Base-by-base conservation (phyloP, 1,140 invertebrate species). In the Drosophila kohkoa region DNA sequence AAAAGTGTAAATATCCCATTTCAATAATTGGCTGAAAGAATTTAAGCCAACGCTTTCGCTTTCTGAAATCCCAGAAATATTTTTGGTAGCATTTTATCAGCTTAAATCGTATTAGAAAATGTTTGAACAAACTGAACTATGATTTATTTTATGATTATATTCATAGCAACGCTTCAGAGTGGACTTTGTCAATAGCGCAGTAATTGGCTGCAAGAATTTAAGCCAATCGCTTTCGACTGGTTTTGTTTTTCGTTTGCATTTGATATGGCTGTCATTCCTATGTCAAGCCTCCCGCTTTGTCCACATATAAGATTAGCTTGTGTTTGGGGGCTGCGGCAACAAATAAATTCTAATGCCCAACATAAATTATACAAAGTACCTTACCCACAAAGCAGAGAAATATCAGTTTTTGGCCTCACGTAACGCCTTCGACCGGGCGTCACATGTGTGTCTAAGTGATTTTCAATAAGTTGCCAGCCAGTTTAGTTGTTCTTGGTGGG, bases 361-460 rank as follows among this genome's bases (percentile, higher is more conserved):
- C 74, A 76, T 76, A 76, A 76, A 76, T 76, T 72, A 76, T 72
- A 76, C 74, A 72, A 72, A 76, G 60, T 65, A 28, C 10, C 28
- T 20, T 25, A 25, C 20, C 20, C 28, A 46, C 6, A 38, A 10
- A 35, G 3, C 25, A 28, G 16, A 16, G 58, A 28, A 69, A 72
- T 65, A 60, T 55, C 80, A 72, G 73, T 68, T 72, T 54, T 51
- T 25, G 41, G 60, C 65, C 82, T 75, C 83, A 89, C 80, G 83
- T 83, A 87, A 75, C 52, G 67, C 63, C 32, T 62, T 62, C 66
- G 45, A 28, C 51, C 43, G 49, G 75, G 67, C 83, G 83, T 89
- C 83, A 88, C 83, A 88, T 88, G 83, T 88, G 83, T 88, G 83
- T 88, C 83, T 88, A 88, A 88, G 83, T 88, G 83, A 88, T 88